phyloP scores from a whole-genome alignment of 2,888 invertebrate species.

The Agrotis segetum region DNA sequence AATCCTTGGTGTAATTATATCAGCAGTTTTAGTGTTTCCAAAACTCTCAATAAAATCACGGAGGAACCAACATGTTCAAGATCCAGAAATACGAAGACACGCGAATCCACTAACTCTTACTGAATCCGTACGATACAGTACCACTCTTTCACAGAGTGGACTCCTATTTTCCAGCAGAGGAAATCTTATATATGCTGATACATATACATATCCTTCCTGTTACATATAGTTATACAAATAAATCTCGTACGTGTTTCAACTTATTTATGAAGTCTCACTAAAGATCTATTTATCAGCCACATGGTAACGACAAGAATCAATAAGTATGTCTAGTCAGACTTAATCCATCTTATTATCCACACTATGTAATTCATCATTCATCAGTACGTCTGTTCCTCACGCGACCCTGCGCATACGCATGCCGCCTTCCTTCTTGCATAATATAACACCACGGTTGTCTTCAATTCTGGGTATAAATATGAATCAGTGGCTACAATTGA shows the following conservation, averaged over 20 bases:
- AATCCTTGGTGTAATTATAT: not conserved
- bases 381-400: constrained; percentile 23
- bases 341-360: constrained; percentile 44
- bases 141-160: not conserved
- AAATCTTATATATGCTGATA: not conserved
- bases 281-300: constrained; percentile 26
- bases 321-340: constrained; percentile 20
- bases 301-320: constrained; percentile 21
- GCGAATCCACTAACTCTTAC: too few species aligned
- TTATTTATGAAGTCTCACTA: constrained; percentile 32
- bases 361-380: constrained; percentile 21
- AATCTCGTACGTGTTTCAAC: constrained; percentile 23
- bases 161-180: not conserved
- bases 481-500: not conserved
- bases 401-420: constrained; percentile 34
- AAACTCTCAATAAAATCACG: not conserved
- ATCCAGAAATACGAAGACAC: not conserved
- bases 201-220: constrained; percentile 6
- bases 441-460: not conserved
- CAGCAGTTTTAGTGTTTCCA: not conserved
- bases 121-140: not conserved
- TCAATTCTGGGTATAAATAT: too few species aligned
- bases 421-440: constrained; percentile 43
- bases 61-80: not conserved
- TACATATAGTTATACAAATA: constrained; percentile 35